Base-by-base conservation (phyloP, 2,113 vertebrate genomes). In the Promerops cafer region DNA sequence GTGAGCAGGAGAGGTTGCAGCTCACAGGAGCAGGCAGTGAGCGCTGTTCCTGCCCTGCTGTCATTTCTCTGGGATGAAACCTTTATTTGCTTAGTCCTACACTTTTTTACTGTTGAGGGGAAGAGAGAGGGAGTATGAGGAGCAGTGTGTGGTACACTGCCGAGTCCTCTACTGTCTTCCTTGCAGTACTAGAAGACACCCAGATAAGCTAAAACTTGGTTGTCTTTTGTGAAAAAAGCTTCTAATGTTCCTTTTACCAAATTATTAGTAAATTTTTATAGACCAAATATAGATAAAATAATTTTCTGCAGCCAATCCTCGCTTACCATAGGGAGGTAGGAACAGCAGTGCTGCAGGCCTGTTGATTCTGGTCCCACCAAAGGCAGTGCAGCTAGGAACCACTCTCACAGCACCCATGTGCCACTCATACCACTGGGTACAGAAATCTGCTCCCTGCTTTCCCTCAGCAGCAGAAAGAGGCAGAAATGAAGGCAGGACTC, bases 331-430 rank as follows among this genome's bases (percentile, higher is more conserved):
- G 35, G 11, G 49, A 59, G 10, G 26, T 42, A 30, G 63, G 54
- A 64, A 42, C 0, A 6, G 9, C 22, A 44, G 23, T 37, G 31
- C 44, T 3, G 3, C 0, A 2, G 8, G 53, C n/a, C 49, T 11
- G 10, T 68, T 5, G 4, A 3, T 60, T 60, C 49, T 69, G 27
- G 16, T 87, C 27, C 42, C 27, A 22, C 39, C 0, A 1, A 37
- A 69, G 53, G 26, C 26, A 4, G 1, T 42, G 21, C 22, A 60
- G 7, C 22, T 40, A 20, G 52, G 22, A 28, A 37, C 22, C 20
- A 8, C 33, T 42, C 21, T 71, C 20, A 52, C 2, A 7, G 13
- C 40, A 52, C 28, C 40, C 35, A 31, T 3, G 1, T 35, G 13
- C 42, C 19, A 28, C 45, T 42, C 0, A 0, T 47, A 63, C 18